phyloP scores from a whole-genome alignment of 2,113 vertebrate genomes.

The Pelecanus crispus region DNA sequence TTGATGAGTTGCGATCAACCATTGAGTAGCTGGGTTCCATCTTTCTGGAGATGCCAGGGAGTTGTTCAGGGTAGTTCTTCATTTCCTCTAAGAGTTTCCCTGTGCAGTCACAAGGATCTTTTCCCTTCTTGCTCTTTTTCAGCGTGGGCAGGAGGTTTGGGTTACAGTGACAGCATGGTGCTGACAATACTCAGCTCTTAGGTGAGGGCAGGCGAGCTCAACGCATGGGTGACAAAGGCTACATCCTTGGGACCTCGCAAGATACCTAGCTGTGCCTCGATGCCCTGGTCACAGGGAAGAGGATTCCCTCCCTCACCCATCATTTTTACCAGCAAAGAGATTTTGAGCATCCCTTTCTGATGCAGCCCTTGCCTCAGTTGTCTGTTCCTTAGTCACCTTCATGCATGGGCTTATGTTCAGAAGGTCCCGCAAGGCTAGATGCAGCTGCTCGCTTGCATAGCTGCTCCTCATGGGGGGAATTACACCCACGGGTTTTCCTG shows the following conservation, averaged over 20 bases:
- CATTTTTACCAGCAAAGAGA: neutral
- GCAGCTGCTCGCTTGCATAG: neutral
- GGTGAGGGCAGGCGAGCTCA: neutral
- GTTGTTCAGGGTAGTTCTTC: neutral
- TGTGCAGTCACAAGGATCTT: neutral
- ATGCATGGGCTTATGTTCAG: neutral
- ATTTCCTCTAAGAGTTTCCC: neutral
- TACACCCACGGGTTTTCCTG: neutral
- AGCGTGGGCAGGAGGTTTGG: neutral
- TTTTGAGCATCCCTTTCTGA: neutral
- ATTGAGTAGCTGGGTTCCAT: neutral
- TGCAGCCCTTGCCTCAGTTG: neutral
- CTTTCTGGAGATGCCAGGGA: neutral
- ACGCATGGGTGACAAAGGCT: neutral
- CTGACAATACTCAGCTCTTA: neutral
- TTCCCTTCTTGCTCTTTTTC: neutral
- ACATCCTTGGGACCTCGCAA: neutral
- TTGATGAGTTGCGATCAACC: neutral
- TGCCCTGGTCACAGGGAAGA: neutral
- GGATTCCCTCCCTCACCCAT: neutral
- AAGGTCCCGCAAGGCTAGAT: neutral
- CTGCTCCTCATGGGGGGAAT: fast-evolving
- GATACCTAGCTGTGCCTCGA: neutral
- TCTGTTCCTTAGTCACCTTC: neutral
- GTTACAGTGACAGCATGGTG: neutral